Evolutionary conservation across 2,888 invertebrate species (phyloP).

Genomic region (Cerceris ruficornis): DNA sequence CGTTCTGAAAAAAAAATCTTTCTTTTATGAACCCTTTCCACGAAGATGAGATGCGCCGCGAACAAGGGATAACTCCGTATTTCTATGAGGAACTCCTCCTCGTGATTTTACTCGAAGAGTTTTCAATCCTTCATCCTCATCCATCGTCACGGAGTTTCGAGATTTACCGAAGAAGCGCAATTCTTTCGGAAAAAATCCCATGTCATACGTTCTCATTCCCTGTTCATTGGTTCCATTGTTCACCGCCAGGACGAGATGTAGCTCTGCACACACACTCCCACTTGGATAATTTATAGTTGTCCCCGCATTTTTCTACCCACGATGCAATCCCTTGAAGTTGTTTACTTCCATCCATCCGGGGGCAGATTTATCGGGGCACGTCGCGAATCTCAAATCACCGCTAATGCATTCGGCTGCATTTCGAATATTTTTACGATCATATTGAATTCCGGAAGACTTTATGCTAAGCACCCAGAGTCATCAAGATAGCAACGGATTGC

Average conservation of each 20-base stretch:
- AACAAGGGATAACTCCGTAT: too few relatives aligned
- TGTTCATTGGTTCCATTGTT: neutral
- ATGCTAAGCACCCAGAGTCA: too few relatives aligned
- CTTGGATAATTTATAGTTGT: neutral
- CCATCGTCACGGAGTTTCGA: neutral
- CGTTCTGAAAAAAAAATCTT: too few relatives aligned
- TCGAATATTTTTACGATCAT: neutral
- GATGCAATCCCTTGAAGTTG: conserved; percentile 28
- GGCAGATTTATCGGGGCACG: conserved; percentile 25
- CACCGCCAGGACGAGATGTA: neutral
- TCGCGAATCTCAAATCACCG: conserved; percentile 45
- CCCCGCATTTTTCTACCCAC: neutral
- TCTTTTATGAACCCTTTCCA: too few relatives aligned
- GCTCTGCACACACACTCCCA: neutral
- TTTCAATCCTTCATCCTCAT: neutral
- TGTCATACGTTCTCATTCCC: neutral
- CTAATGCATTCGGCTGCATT: conserved; percentile 50
- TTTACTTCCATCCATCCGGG: conserved; percentile 19
- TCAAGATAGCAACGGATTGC: too few relatives aligned
- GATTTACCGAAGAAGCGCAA: conserved; percentile 1
- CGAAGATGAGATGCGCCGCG: too few relatives aligned
- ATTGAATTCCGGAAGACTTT: neutral
- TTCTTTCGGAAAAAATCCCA: neutral
- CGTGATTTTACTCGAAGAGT: too few relatives aligned
- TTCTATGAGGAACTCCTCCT: too few relatives aligned